phyloP scores from a whole-genome alignment of 2,888 invertebrate species.

The Gastrophysa polygoni region DNA sequence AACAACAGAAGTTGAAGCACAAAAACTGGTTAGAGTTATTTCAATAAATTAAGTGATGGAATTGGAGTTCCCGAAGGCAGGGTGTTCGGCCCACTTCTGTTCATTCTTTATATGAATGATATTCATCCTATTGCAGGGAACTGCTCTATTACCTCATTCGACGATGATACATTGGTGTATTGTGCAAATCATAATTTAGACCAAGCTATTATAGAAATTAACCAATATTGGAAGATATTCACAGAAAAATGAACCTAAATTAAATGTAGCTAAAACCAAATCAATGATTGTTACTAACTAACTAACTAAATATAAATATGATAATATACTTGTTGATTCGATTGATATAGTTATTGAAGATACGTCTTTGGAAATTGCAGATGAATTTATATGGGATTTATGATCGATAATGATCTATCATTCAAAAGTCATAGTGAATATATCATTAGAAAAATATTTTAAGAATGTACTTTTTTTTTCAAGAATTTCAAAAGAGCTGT shows the following conservation, averaged over 20 bases:
- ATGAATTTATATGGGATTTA: too few species aligned
- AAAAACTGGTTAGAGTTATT: background rate
- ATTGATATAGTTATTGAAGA: background rate
- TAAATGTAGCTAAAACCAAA: background rate
- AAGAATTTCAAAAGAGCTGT: background rate
- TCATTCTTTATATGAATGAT: too few species aligned
- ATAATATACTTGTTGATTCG: background rate
- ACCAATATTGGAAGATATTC: background rate
- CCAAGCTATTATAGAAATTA: constrained; percentile 3
- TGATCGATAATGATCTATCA: background rate
- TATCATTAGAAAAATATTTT: too few species aligned
- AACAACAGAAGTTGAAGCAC: background rate
- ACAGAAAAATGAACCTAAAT: background rate
- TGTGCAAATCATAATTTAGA: constrained; percentile 1
- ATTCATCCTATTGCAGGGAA: background rate
- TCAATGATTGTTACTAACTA: background rate
- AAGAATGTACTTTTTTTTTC: too few species aligned
- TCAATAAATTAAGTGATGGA: background rate
- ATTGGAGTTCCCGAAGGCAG: background rate
- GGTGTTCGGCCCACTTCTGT: background rate
- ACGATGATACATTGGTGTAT: constrained; percentile 3
- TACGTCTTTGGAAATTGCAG: too few species aligned
- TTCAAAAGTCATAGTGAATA: background rate
- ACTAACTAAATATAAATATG: background rate
- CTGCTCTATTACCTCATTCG: background rate